Evolutionary conservation across 2,888 invertebrate genomes (phyloP).

Genomic region (Cataglyphis livida): DNA sequence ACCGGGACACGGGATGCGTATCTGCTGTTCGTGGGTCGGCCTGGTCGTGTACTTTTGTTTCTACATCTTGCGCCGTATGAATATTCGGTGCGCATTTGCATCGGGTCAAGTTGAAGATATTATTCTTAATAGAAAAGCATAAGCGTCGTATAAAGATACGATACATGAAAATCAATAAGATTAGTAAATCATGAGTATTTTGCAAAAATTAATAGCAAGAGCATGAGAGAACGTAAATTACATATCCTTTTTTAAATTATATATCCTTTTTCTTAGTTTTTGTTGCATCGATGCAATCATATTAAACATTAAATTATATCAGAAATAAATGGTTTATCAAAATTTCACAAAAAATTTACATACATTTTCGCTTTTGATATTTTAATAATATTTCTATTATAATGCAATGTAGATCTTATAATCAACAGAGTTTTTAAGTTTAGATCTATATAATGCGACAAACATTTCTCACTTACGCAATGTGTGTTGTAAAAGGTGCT

Average conservation of each 20-base stretch:
- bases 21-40: slow-evolving; percentile 25
- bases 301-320: not conserved
- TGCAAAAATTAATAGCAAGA: not conserved
- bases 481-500: not conserved
- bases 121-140: not conserved
- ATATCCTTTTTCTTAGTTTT: not conserved
- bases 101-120: not conserved
- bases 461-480: not conserved
- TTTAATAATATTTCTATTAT: too few relatives aligned
- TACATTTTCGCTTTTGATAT: not conserved
- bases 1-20: slow-evolving; percentile 64
- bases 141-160: not conserved
- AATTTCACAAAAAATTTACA: not conserved
- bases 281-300: not conserved
- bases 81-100: slow-evolving; percentile 27
- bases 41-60: slow-evolving; percentile 64
- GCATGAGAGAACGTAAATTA: too few relatives aligned
- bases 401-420: too few relatives aligned
- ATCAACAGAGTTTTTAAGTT: not conserved
- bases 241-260: too few relatives aligned
- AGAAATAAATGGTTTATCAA: not conserved
- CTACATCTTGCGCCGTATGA: slow-evolving; percentile 41
- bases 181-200: not conserved
- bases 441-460: not conserved
- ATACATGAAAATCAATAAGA: not conserved